Evolutionary conservation across 2,113 vertebrate genomes (phyloP), one percentile per base, ranked within the genome.

Genomic region (Calonectris borealis): DNA sequence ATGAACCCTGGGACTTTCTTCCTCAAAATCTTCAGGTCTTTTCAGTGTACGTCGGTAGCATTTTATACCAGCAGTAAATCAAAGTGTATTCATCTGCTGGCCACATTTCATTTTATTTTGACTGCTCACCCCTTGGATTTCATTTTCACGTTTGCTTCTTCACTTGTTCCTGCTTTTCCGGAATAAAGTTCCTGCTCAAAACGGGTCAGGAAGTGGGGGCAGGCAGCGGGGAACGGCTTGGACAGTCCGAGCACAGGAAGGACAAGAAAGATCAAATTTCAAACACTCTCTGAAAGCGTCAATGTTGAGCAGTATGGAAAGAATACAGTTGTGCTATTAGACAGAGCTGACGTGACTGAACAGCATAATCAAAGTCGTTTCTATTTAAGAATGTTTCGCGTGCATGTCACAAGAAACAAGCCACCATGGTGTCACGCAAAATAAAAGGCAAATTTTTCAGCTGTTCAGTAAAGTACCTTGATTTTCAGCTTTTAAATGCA

Each of bases 211-310:
- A 96, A 95, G 81, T 3, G 69, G 77, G 83, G 91, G 84, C 55
- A 94, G 91, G 93, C 36, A 13, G 81, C 8, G 4, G 62, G 89
- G 82, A 93, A 85, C 1, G 4, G 60, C 86, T 88, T 9, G 19
- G 86, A 42, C 36, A 3, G 48, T 4, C 42, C 6, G 3, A 83
- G 89, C 77, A 83, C 70, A 66, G 78, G 88, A 95, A 95, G 58
- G 73, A 68, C 16, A 29, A 55, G 62, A 10, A 80, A 77, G 42
- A 91, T 95, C 96, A 70, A 15, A 58, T 97, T 94, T 94, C 93
- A 88, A 85, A n/a, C 66, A 26, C 49, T 34, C 83, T 79, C 73
- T 32, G 77, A 66, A 77, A 83, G 48, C 21, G 0, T 21, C 65
- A 24, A 4, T 4, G 46, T 20, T 10, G 81, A 88, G 75, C 62